Base-by-base conservation (phyloP, 2,113 vertebrate species). In the Macaca fascicularis region DNA sequence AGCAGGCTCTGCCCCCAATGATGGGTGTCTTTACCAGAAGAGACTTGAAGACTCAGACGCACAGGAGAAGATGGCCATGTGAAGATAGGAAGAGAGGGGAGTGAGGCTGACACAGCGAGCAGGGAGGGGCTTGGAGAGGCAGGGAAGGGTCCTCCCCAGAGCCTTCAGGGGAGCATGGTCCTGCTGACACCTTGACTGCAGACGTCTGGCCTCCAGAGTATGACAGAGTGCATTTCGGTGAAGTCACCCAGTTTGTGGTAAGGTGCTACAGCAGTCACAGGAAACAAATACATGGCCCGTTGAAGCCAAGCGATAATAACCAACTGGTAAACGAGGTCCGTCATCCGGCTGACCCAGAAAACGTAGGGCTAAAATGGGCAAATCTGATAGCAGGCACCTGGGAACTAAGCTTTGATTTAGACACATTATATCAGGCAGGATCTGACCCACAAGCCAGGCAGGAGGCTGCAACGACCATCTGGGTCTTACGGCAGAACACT, bases 321-420 rank as follows among this genome's bases (percentile, higher is more conserved):
- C 67, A 79, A 12, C 45, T 6, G 0, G 70, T 9, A 86, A 59
- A 13, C 7, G n/a, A 81, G 74, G 40, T 14, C 76, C 9, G 22
- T 86, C 70, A 90, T 75, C 90, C 16, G 64, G 48, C 78, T 95
- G 95, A 93, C 97, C 93, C 86, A 94, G 96, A 98, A 93, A 97
- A 55, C 0, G 0, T n/a, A 3, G 30, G 25, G 85, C 96, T 96
- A 97, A 95, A 94, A 84, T 7, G 17, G 93, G 87, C 19, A 45
- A 30, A 96, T 95, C 95, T 90, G 97, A 92, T 95, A 97, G 83
- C 35, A 67, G 38, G 48, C 43, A 14, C 32, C 86, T 89, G 92
- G 82, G 69, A 86, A 19, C 80, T 79, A 67, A 97, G 92, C 89
- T 92, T 48, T 10, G 8, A 17, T 27, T 92, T 10, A 76, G 86